Conservation (phyloP, 2,888 invertebrate genomes). For the Cataglyphis albicans region DNA sequence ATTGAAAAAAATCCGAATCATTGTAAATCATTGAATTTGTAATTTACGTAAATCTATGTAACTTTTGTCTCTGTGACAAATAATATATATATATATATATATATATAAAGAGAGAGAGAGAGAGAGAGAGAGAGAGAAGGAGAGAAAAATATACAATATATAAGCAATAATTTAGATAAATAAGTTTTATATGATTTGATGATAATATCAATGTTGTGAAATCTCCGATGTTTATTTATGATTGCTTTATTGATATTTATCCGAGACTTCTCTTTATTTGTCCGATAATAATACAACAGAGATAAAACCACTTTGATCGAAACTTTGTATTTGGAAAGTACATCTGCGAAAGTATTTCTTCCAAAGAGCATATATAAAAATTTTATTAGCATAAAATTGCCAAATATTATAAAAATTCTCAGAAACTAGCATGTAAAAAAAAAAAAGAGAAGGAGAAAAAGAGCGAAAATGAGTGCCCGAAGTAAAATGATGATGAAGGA, state of each 20-base stretch:
- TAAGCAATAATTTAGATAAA: not conserved
- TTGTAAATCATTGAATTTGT: constrained; percentile 25
- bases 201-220: not conserved
- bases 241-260: not conserved
- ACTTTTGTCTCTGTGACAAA: not conserved
- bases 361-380: not conserved
- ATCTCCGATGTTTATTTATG: not conserved
- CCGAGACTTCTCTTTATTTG: not conserved
- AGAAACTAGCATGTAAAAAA: too few relatives aligned
- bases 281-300: not conserved
- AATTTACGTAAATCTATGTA: not conserved
- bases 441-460: not conserved
- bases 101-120: too few relatives aligned
- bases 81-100: too few relatives aligned
- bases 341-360: not conserved
- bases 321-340: not conserved
- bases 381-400: not conserved
- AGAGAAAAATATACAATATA: not conserved
- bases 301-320: not conserved
- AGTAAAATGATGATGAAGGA: not conserved
- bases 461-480: too few relatives aligned
- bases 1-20: constrained; percentile 46
- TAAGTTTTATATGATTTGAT: not conserved
- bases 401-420: not conserved
- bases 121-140: too few relatives aligned